Base-by-base conservation (phyloP, 2,888 invertebrate genomes). In the Micoletzkya japonica region DNA sequence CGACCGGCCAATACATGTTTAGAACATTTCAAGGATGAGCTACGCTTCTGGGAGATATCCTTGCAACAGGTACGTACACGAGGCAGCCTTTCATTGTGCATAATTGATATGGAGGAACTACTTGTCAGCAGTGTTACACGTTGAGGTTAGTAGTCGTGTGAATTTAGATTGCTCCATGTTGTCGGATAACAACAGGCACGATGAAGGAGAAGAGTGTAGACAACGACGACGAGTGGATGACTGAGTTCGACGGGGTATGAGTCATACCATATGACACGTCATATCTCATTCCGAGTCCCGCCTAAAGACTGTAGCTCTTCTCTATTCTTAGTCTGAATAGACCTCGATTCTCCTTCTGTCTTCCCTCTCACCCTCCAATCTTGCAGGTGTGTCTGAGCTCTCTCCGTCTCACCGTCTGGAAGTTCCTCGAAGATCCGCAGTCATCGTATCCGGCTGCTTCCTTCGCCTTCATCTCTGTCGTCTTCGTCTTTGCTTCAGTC, bases 401-500 rank as follows among this genome's bases (percentile, higher is more conserved):
- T 7, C 36, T 77, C 56, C 81, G 84, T 50, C 71, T 77, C 32
- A 60, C 72, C 4, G 73, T 83, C 58, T 84, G 82, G 82, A 70
- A 76, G 26, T 75, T 83, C 44, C 72, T 84, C 69, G 84, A 84
- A 76, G 80, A 83, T 64, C 84, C 84, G 17, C 81, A 81, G 57
- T 81, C 80, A 14, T 81, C 81, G 4, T 37, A 75, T 3, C 66
- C 76, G 7, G 80, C 84, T 17, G 83, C 82, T 39, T 52, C 76
- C 10, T 84, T 83, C 70, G 79, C 83, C 7, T 60, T 83, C 30
- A 44, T 82, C 28, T 85, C 85, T 4, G 80, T 85, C 14, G 70
- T 79, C 54, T 85, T 85, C 72, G 82, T 85, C n/a, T 80, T 84
- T 66, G 77, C 80, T n/a, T 81, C 81, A 26, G 80, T 85, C 54